Base-by-base conservation (phyloP, 2,113 vertebrate genomes). In the Dissostichus mawsoni region DNA sequence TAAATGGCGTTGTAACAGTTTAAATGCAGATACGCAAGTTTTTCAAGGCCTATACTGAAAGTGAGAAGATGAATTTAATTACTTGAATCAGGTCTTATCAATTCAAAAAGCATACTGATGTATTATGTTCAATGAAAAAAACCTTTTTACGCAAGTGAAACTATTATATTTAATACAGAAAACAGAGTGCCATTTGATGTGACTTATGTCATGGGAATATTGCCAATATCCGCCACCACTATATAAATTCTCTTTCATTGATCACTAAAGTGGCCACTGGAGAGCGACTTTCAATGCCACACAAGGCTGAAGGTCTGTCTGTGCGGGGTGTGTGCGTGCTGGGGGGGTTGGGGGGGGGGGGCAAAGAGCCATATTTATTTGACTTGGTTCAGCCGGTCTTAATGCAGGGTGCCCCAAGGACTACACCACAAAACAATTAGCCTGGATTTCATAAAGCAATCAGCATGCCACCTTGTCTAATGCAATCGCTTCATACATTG, bases 261-360 rank as follows among this genome's bases (percentile, higher is more conserved):
- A 94, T 93, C 88, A 84, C 69, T 87, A 94, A 93, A 95, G 93
- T 94, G 93, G 91, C 84, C 90, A 90, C 90, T 81, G 87, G 83
- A 91, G 88, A 93, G 92, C 23, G 41, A 78, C 83, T 88, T 91
- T 94, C 87, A 92, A 93, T 75, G 87, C 77, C 78, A 85, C 57
- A 72, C 70, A 84, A 87, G 85, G 80, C 82, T 64, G 67, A 81
- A 76, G 71, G 82, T 77, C 80, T 71, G 69, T 78, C 29, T 81
- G 69, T 67, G 53, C 51, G 44, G 51, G 71, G 75, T 50, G 75
- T 57, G 73, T 62, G 59, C 17, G 33, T 36, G 64, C 29, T 36
- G 44, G 59, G 48, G 48, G 52, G 56, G n/a, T 41, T 25, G 44
- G 3, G 36, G 47, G 11, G n/a, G 62, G 57, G 11, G 12, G 81